Base-by-base conservation (phyloP, 2,888 invertebrate species). In the Pseudeuparius sepicola region DNA sequence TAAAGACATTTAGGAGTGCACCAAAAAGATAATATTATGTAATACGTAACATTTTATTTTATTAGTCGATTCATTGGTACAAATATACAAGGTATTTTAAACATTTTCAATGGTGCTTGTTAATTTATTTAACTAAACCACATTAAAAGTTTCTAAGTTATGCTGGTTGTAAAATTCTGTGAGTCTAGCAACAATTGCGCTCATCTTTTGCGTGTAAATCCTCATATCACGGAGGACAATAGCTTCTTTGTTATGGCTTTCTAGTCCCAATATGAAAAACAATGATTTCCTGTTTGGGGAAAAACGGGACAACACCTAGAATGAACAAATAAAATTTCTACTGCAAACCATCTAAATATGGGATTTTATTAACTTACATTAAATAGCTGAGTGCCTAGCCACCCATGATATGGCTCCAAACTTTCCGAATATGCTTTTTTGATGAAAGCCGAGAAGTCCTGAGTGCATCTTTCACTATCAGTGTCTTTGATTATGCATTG, bases 331-430 rank as follows among this genome's bases (percentile, higher is more conserved):
- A n/a, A n/a, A n/a, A n/a, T n/a, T n/a, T n/a, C n/a, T n/a, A n/a
- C n/a, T n/a, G n/a, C n/a, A n/a, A n/a, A n/a, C n/a, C n/a, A n/a
- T n/a, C n/a, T n/a, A n/a, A n/a, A 7, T 20, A 20, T 20, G 6
- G 6, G 20, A 20, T 12, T 23, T 11, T 3, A 14, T 25, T 17
- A 38, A 65, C 67, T 65, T 66, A 83, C 84, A 55, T 66, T 65
- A 57, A 84, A 82, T 30, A 84, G 59, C 62, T 79, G 77, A 53
- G 78, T 78, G 3, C 79, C 74, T 50, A 84, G 64, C 75, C 83
- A 85, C 42, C 75, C 78, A 50, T 86, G 86, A 55, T 81, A 77
- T 40, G 69, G 70, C 55, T 80, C 78, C 12, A 87, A 62, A 18
- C 79, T 75, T 31, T 71, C 70, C 48, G 76, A 70, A 56, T 86